Base-by-base conservation (phyloP, 2,113 vertebrate species). In the Oncorhynchus kisutch region DNA sequence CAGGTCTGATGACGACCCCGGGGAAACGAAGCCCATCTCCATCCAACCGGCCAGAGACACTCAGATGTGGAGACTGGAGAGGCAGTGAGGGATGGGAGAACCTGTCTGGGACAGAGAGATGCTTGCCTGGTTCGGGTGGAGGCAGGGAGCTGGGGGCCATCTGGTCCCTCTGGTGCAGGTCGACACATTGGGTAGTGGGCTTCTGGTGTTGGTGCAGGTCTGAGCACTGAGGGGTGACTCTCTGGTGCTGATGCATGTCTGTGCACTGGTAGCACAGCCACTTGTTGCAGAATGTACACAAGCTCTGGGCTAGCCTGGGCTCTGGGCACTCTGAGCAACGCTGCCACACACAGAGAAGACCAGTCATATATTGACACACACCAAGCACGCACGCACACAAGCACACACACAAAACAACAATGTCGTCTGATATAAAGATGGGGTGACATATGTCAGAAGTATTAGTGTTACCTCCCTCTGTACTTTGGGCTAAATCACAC, bases 221-320 rank as follows among this genome's bases (percentile, higher is more conserved):
- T 7, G 80, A 5, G 67, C 79, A 84, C 59, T 88, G 89, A 69
- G 86, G 75, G 1, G 78, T 13, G 13, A 54, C 62, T 82, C 77
- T 88, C 39, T 88, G 90, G 60, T 94, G 92, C 87, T 91, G 94
- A 79, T 94, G 94, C 86, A 92, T 81, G 83, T 94, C 90, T n/a
- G 94, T 93, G 83, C 94, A 94, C 79, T 91, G 92, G 85, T 92
- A 94, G 83, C 94, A 94, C 77, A 94, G 70, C 92, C 92, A 94
- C 91, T 93, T 94, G 92, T 94, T 94, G 89, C 94, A 94, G 70
- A 92, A 87, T 0, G 92, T 94, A 77, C 94, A 94, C 74, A 94
- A 87, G 80, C 92, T 93, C 80, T 92, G 93, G 31, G 92, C 92
- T 54, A 91, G 86, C 76, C 89, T 84, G 0, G 88, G 88, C 84